Conservation (phyloP, 2,888 invertebrate genomes). For the Cheilosia grossa region DNA sequence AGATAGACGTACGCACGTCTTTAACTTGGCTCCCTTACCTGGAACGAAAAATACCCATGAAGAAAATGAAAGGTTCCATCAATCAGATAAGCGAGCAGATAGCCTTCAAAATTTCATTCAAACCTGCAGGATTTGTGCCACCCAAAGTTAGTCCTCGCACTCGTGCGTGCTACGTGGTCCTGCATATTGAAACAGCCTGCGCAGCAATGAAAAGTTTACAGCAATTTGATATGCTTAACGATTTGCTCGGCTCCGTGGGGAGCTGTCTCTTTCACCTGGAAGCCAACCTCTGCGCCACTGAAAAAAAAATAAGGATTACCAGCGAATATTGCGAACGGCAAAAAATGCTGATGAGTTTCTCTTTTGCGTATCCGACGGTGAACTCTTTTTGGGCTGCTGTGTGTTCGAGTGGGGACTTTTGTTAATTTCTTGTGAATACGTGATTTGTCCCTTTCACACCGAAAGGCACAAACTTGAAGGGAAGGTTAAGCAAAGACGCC, state of each 20-base stretch:
- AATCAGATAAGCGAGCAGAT: neutral
- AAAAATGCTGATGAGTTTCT: conserved; percentile 17
- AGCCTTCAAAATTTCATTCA: neutral
- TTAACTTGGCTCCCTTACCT: neutral
- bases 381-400: conserved; percentile 25
- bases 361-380: neutral
- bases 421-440: conserved; percentile 50
- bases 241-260: conserved; percentile 26
- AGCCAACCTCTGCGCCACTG: neutral
- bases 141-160: neutral
- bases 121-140: conserved; percentile 2
- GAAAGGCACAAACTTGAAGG: conserved; percentile 27
- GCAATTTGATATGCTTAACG: conserved; percentile 30
- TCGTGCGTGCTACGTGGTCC: conserved; percentile 42
- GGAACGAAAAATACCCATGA: neutral
- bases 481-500: conserved; percentile 36
- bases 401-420: conserved; percentile 26
- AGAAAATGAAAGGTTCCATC: neutral
- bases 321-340: neutral
- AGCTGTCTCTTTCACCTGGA: conserved; percentile 18
- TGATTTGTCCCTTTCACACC: conserved; percentile 56
- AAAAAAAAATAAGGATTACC: conserved; percentile 26
- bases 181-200: conserved; percentile 1
- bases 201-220: conserved; percentile 31
- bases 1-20: neutral